These are phyloP conservation scores for Jacana jacana DNA, from an alignment of 2,113 vertebrate genomes.

Conservation along the genomic window DNA sequence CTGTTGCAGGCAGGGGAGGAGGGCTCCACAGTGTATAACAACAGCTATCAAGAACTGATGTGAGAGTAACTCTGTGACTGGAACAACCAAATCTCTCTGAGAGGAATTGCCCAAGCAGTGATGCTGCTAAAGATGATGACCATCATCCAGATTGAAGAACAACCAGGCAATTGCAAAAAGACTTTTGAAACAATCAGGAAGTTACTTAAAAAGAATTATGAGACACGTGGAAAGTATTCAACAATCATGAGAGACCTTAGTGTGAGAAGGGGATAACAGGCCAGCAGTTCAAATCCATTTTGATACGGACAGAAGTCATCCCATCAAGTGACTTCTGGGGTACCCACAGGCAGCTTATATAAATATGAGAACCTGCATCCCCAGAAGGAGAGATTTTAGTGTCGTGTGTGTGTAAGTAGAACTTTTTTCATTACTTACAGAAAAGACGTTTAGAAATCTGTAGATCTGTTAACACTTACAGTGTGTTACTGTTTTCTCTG, in stretches of 20 bases:
- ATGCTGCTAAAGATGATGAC: not conserved
- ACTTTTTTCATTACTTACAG: not conserved
- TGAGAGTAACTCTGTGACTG: not conserved
- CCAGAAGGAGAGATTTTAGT: not conserved
- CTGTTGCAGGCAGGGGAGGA: not conserved
- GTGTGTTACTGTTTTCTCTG: not conserved
- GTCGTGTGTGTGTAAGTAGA: not conserved
- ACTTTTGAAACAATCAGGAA: not conserved
- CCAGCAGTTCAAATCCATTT: not conserved
- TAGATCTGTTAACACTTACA: not conserved
- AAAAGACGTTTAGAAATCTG: not conserved
- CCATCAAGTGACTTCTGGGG: not conserved
- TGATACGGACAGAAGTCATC: not conserved
- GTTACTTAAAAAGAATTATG: not conserved
- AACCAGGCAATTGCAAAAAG: not conserved
- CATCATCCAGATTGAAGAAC: not conserved
- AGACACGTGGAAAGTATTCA: not conserved
- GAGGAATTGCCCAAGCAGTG: not conserved
- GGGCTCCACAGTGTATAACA: not conserved
- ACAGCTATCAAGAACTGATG: not conserved
- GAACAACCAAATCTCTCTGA: not conserved
- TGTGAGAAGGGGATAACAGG: not conserved
- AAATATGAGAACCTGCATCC: not conserved
- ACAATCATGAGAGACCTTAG: not conserved
- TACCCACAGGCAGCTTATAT: not conserved